Conservation (phyloP, 2,888 invertebrate genomes). For the Temnothorax unifasciatus region DNA sequence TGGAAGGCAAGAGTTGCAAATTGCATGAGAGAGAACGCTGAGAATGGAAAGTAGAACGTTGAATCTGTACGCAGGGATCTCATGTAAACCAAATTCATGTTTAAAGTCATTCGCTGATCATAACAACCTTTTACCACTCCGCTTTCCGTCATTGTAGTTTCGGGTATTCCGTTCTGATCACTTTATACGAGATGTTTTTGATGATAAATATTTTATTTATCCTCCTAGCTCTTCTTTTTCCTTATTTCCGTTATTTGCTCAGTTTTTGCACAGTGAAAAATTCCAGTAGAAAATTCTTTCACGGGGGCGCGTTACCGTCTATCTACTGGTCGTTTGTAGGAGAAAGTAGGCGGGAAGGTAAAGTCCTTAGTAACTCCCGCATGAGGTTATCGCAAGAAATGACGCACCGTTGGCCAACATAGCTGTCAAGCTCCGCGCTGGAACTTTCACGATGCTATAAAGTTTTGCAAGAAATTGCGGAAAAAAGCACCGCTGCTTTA, state of each 20-base stretch:
- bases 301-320: neutral
- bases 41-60: conserved; percentile 17
- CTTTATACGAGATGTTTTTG: neutral
- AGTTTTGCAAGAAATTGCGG: conserved; percentile 35
- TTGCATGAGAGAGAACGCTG: neutral
- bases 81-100: conserved; percentile 27
- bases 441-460: conserved; percentile 22
- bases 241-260: neutral
- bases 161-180: neutral
- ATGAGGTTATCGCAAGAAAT: conserved; percentile 44
- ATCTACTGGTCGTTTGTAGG: conserved; percentile 6
- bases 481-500: conserved; percentile 21
- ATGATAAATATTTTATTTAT: conserved; percentile 24
- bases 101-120: conserved; percentile 12
- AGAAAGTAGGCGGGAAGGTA: conserved; percentile 20
- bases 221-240: too few species aligned
- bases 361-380: conserved; percentile 40
- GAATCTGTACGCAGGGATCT: conserved; percentile 1
- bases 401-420: conserved; percentile 21
- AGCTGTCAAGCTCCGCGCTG: conserved; percentile 35
- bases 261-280: conserved; percentile 15
- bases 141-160: neutral
- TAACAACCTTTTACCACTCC: neutral
- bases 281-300: conserved; percentile 16
- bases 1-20: neutral